Base-by-base conservation (phyloP, 2,797 vertebrate species). In the Hafferia zeledoni region DNA sequence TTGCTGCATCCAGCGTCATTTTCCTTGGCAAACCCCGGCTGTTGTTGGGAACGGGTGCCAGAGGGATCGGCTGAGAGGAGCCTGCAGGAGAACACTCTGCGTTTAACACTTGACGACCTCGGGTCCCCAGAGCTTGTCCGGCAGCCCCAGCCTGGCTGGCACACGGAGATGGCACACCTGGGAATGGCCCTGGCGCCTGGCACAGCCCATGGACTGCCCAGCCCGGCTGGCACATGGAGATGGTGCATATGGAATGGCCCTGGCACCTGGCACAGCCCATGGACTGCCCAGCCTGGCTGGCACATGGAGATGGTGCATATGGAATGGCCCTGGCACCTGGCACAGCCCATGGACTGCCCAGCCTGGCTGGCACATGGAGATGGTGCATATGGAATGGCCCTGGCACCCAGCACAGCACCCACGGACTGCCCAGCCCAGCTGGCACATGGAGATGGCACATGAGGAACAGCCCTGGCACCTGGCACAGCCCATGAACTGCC, bases 41-140 rank as follows among this genome's bases (percentile, higher is more conserved):
- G 90, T 69, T 83, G 92, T 14, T 71, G 25, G 86, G 43, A 82
- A 53, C 8, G 7, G 1, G 61, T 0, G 22, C 93, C 93, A 96
- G 93, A 59, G 5, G 59, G 52, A 57, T 61, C 17, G 3, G 83
- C 78, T 9, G 74, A 80, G 94, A 76, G 9, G 24, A 69, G 94
- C 76, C 87, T 19, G 91, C 84, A 47, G 72, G 76, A 90, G 80
- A 37, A 52, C 1, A 5, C 90, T 81, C 55, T 65, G 76, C 25
- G 49, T 89, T 96, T 94, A 94, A 94, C 96, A 90, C 95, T 95
- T 82, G 81, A 75, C 50, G 81, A 52, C 47, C 96, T 94, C 94
- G 23, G 2, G 65, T 49, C 63, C 80, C 65, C 49, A 56, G 61
- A 56, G 63, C 85, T 88, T 22, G 2, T 68, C 92, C 85, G 15